A percentile compares a stretch with the other conserved stretches of the same genome.
These are phyloP conservation scores for Matsumurasca onukii DNA, from an alignment of 1,140 invertebrate genomes.

Conservation along the genomic window DNA sequence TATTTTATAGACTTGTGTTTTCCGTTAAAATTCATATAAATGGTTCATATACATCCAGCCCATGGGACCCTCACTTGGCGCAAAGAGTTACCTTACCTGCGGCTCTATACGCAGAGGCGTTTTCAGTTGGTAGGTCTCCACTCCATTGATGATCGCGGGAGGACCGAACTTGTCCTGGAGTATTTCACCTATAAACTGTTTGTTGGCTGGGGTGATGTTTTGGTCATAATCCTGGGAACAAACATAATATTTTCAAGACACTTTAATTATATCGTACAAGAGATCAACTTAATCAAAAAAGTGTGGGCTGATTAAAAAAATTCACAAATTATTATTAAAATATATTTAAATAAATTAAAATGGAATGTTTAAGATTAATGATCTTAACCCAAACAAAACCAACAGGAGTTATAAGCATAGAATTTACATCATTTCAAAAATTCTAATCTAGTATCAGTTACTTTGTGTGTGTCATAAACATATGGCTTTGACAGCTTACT, in stretches of 20 bases:
- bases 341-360: background rate
- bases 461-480: background rate
- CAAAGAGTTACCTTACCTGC: no score
- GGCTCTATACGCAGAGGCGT: conserved; percentile 58
- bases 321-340: no score
- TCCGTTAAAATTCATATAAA: no score
- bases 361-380: background rate
- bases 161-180: conserved; percentile 63
- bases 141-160: conserved; percentile 48
- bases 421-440: background rate
- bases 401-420: background rate
- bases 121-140: conserved; percentile 49
- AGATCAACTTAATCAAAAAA: background rate
- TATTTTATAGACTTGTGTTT: no score
- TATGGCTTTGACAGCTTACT: conserved; percentile 27
- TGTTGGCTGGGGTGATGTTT: conserved; percentile 74
- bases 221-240: conserved; percentile 63
- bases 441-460: background rate
- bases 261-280: background rate
- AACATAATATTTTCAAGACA: conserved; percentile 2
- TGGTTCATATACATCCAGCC: no score
- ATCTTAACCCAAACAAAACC: background rate
- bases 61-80: no score
- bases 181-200: conserved; percentile 78
- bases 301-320: no score